Conservation (phyloP, 2,797 vertebrate species). For the Lateolabrax maculatus region DNA sequence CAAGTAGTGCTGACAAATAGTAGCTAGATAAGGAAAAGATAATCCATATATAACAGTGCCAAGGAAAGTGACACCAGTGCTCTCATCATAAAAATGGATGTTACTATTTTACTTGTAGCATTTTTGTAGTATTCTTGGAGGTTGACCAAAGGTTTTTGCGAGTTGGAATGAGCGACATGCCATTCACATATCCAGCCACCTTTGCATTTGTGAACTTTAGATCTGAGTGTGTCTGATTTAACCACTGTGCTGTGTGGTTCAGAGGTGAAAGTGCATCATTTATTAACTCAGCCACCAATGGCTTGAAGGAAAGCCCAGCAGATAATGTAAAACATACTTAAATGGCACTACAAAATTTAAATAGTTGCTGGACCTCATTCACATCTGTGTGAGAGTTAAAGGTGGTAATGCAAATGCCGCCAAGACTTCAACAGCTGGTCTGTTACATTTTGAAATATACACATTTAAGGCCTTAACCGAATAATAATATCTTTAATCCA, state of each 20-base stretch:
- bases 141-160: too few species aligned
- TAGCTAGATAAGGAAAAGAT: background rate
- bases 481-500: background rate
- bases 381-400: background rate
- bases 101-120: background rate
- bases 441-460: background rate
- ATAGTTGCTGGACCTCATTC: background rate
- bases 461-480: background rate
- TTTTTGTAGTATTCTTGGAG: background rate
- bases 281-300: background rate
- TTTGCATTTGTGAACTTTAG: background rate
- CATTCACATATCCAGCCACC: background rate
- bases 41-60: background rate
- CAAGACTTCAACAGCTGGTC: background rate
- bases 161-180: background rate
- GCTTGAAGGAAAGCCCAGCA: background rate
- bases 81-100: background rate
- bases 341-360: background rate
- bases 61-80: background rate
- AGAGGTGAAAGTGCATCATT: background rate
- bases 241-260: background rate
- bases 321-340: background rate
- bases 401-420: background rate
- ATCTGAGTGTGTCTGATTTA: background rate
- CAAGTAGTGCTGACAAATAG: background rate